These are phyloP conservation scores for Chaetops frenatus DNA, from an alignment of 2,113 vertebrate genomes.

Conservation along the genomic window DNA sequence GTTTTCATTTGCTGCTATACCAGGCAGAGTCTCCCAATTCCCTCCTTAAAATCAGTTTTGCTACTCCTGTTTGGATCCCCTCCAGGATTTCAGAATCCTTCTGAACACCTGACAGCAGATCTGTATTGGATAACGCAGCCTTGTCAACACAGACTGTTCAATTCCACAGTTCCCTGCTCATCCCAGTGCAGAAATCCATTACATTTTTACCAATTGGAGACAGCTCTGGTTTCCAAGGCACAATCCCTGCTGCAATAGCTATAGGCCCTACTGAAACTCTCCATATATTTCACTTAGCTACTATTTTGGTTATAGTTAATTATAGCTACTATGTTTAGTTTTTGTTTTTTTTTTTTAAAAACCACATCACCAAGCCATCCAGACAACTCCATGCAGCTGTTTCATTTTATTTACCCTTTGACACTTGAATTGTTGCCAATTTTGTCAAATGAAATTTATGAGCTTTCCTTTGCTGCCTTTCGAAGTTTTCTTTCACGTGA, in stretches of 20 bases:
- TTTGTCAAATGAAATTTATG: background rate
- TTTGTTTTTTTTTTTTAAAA: rapidly evolving
- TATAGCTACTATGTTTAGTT: background rate
- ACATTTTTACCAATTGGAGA: background rate
- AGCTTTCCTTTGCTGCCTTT: background rate
- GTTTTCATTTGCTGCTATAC: background rate
- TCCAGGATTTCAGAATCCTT: background rate
- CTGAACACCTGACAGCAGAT: background rate
- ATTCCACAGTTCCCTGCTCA: background rate
- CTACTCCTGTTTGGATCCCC: background rate
- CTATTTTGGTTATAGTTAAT: background rate
- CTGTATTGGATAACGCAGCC: background rate
- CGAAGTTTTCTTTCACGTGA: background rate
- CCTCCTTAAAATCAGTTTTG: background rate
- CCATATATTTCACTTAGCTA: background rate
- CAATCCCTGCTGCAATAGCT: background rate
- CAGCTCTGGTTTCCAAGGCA: background rate
- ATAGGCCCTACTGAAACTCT: background rate
- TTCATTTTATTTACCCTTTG: background rate
- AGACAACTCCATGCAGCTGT: background rate
- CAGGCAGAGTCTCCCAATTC: background rate
- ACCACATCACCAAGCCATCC: rapidly evolving
- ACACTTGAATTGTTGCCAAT: background rate
- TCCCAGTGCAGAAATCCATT: background rate
- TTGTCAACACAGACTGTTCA: background rate